Evolutionary conservation across 2,797 vertebrate species (phyloP), one percentile per base, ranked within the genome.

Genomic region (Sebastes umbrosus): DNA sequence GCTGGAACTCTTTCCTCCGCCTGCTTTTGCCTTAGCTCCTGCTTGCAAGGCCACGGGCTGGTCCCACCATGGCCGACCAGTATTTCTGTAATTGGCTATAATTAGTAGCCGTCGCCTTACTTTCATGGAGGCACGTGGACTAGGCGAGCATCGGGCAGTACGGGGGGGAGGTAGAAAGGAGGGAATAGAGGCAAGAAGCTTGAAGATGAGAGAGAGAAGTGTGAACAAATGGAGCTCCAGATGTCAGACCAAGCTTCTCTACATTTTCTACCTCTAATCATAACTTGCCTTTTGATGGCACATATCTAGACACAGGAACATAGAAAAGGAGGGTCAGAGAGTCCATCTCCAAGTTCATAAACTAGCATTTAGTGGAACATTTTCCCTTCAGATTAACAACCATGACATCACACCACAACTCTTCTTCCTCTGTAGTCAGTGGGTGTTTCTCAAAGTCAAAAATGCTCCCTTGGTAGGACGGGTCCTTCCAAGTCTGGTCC

Each of bases 41-140:
- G 5, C 69, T 83, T 70, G 25, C 78, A 31, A 73, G 69, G 70
- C 80, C 39, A 69, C 25, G 2, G 55, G 63, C 12, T 83, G 63
- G 77, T 76, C 76, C 69, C 73, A 77, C 83, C 67, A 46, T 83
- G 79, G 76, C 67, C 16, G 32, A 75, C 76, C 72, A 77, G 52
- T 78, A 70, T 88, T 86, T 85, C 77, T 73, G 32, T 71, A 83
- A 86, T 84, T 80, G 73, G 64, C 81, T 90, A 86, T 87, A 86
- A 93, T 95, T 90, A 87, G 77, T 66, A 86, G 55, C 14, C 18
- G 9, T 79, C 5, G 11, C 55, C 72, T 83, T 84, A 75, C 36
- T 92, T 86, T 79, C 31, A 71, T 58, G 8, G 55, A 87, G 73
- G 54, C 86, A 75, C 25, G 27, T 77, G 69, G 69, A 69, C 25